Conservation (phyloP, 37 sponge, comb jelly and placozoan genomes). For the Beroe forskalii region DNA sequence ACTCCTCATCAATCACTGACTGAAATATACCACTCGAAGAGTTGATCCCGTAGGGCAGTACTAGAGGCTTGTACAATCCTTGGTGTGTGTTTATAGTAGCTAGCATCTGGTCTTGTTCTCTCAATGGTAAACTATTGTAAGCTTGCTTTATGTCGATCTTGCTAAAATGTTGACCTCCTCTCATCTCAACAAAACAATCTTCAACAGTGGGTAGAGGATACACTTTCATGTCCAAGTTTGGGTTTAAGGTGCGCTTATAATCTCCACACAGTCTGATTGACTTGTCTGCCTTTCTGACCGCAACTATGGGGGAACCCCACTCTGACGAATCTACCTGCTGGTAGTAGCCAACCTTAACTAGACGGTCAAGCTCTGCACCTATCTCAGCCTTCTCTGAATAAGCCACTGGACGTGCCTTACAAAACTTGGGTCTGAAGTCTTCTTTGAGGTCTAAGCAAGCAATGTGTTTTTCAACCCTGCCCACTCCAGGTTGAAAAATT, state of each 20-base stretch:
- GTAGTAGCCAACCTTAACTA: slow-evolving; percentile 36
- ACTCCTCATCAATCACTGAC: not conserved
- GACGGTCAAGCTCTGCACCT: not conserved
- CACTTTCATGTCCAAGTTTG: not conserved
- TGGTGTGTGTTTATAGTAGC: not conserved
- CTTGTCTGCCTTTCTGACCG: slow-evolving; percentile 66
- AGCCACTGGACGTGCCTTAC: not conserved
- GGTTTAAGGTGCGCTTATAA: slow-evolving; percentile 69
- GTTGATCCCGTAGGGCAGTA: not conserved
- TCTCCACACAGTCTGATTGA: slow-evolving; percentile 68
- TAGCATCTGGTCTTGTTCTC: not conserved
- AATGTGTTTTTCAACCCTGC: not conserved
- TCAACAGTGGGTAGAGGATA: slow-evolving; percentile 67
- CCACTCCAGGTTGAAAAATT: not conserved
- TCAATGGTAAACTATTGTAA: not conserved
- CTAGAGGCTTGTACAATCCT: not conserved
- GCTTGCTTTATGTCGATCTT: not conserved
- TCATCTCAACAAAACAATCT: slow-evolving; percentile 24
- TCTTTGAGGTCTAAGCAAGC: not conserved
- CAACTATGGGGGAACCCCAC: slow-evolving; percentile 71
- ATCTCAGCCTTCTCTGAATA: not conserved
- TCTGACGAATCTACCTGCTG: slow-evolving; percentile 16
- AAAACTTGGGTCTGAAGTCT: not conserved
- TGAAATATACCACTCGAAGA: slow-evolving; percentile 15
- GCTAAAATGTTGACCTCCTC: not conserved